Evolutionary conservation across 2,113 vertebrate species (phyloP), one percentile per base, ranked within the genome.

Genomic region (Typhlomys cinereus): DNA sequence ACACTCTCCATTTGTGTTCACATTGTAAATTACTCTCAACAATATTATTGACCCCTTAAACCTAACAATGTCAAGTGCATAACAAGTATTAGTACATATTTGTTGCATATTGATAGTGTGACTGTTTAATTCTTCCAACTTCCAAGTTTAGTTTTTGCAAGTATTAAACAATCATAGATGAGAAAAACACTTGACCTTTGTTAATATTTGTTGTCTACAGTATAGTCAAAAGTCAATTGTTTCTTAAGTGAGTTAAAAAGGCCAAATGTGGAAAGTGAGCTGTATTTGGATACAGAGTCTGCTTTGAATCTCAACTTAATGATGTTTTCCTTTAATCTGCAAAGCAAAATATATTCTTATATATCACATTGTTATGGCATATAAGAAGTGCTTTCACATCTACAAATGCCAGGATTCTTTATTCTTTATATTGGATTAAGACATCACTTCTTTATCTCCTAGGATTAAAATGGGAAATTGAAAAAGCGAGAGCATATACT

Each of bases 171-270:
- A 59, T 82, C 27, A 73, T 67, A 44, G 69, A 86, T 61, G 14
- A 61, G 31, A 67, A 96, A 85, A 78, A 67, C 25, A 5, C 66
- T 80, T 69, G 70, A 6, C 4, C 12, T 79, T 59, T 48, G 67
- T 67, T 81, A 21, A 61, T 86, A 86, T 89, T 67, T 85, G 59
- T 62, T 48, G 13, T 73, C 21, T 69, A 36, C 10, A 54, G 27
- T 75, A 74, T 44, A 91, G 44, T 44, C 18, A 64, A 62, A 93
- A 18, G 21, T 50, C 57, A 87, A 67, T 78, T 34, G 46, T 79
- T 80, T 80, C 84, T 87, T 91, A 52, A 86, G 41, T 84, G 48
- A 71, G 87, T 70, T 85, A 21, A 36, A 90, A 90, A 71, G 69
- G 54, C 39, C 31, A 52, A 91, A 84, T 59, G 6, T 84, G 14